phyloP scores from a whole-genome alignment of 92 coral and sea anemone species.

The Parazoanthus swiftii region DNA sequence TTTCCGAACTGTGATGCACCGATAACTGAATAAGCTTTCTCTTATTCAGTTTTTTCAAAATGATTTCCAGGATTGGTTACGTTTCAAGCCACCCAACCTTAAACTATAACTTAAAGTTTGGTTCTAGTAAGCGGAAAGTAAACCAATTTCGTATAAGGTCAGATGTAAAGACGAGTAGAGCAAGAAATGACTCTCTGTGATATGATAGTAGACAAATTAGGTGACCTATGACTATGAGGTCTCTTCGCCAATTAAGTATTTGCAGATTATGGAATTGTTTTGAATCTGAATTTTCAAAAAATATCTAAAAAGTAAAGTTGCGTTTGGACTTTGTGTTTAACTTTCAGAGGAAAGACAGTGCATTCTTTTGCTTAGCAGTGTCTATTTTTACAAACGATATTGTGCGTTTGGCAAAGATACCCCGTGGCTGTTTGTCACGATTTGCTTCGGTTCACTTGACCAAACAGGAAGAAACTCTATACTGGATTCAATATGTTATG shows the following conservation, averaged over 20 bases:
- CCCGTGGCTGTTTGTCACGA: neutral
- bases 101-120: too few species aligned
- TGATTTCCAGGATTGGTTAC: neutral
- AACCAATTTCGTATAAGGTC: neutral
- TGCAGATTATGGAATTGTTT: neutral
- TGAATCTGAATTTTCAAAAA: neutral
- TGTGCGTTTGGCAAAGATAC: neutral
- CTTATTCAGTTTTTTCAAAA: too few species aligned
- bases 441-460: neutral
- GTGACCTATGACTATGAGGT: neutral
- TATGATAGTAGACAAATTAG: too few species aligned
- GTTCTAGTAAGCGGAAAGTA: neutral
- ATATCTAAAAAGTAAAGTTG: too few species aligned
- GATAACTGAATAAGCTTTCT: neutral
- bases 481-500: slow-evolving; percentile 13
- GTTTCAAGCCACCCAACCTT: too few species aligned
- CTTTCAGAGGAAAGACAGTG: neutral
- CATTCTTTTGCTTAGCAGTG: neutral
- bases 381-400: neutral
- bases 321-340: neutral
- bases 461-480: slow-evolving; percentile 9
- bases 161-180: neutral
- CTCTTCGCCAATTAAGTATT: neutral
- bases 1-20: neutral
- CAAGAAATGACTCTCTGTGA: neutral